These are phyloP conservation scores for Telmatherina bonti DNA, from an alignment of 2,797 vertebrate species.

Conservation along the genomic window DNA sequence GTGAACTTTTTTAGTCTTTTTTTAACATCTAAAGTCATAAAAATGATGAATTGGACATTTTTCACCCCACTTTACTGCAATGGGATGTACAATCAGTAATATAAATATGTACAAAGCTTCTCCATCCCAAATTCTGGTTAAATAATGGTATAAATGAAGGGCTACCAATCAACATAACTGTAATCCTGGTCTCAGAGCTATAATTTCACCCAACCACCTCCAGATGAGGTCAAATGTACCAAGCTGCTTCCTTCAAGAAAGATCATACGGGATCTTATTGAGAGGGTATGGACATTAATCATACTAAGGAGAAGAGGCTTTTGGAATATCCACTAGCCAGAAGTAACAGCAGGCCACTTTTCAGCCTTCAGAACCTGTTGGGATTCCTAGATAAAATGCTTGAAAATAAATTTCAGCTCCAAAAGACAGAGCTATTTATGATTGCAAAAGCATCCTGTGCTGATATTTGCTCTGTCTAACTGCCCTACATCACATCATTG, in stretches of 20 bases:
- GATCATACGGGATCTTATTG: background rate
- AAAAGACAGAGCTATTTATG: background rate
- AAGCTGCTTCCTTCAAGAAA: background rate
- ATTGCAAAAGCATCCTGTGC: background rate
- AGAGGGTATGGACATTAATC: background rate
- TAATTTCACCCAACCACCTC: background rate
- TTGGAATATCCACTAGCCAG: background rate
- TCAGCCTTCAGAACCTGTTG: background rate
- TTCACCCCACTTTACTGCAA: background rate
- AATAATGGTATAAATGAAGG: background rate
- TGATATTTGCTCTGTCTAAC: too few species aligned
- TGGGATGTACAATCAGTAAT: background rate
- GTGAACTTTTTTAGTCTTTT: background rate
- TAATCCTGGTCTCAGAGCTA: background rate
- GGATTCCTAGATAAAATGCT: background rate
- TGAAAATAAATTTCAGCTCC: background rate
- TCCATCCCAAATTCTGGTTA: background rate
- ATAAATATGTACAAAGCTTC: constrained; percentile 1
- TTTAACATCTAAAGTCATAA: background rate
- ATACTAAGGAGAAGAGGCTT: background rate
- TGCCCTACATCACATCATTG: background rate
- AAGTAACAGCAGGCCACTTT: background rate
- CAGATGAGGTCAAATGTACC: constrained; percentile 1
- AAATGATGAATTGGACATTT: background rate
- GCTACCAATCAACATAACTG: background rate